A percentile compares a stretch with the other conserved stretches of the same genome.
Conservation (phyloP, 2,113 vertebrate species). For the Stictonetta naevosa region DNA sequence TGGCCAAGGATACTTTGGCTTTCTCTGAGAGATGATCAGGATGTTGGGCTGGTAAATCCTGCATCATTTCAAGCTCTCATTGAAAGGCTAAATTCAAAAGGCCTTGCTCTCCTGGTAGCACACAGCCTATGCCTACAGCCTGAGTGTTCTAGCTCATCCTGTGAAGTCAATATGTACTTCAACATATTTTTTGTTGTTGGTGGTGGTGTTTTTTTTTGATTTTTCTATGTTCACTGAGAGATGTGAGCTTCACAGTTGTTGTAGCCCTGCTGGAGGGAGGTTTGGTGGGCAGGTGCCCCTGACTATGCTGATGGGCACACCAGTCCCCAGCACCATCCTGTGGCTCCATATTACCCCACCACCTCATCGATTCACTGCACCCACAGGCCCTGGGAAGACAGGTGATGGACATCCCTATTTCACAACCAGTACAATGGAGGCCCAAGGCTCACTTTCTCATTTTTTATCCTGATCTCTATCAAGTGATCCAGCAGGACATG, state of each 20-base stretch:
- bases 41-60: not conserved
- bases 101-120: not conserved
- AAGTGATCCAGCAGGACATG: not conserved
- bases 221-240: not conserved
- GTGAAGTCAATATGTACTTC: not conserved
- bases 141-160: not conserved
- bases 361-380: not conserved
- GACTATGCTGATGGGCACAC: not conserved
- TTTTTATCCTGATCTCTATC: not conserved
- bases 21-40: not conserved
- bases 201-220: not conserved
- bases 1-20: not conserved
- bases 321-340: not conserved
- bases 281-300: not conserved
- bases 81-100: not conserved
- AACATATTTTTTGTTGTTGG: too few relatives aligned
- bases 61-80: not conserved
- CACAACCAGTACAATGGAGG: not conserved
- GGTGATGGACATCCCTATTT: not conserved
- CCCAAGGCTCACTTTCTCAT: not conserved
- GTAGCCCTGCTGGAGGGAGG: rapidly evolving
- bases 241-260: not conserved
- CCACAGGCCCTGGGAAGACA: not conserved
- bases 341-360: not conserved
- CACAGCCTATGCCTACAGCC: too few relatives aligned